Conservation (phyloP, 2,797 vertebrate genomes). For the Hyperoplus lanceolatus region DNA sequence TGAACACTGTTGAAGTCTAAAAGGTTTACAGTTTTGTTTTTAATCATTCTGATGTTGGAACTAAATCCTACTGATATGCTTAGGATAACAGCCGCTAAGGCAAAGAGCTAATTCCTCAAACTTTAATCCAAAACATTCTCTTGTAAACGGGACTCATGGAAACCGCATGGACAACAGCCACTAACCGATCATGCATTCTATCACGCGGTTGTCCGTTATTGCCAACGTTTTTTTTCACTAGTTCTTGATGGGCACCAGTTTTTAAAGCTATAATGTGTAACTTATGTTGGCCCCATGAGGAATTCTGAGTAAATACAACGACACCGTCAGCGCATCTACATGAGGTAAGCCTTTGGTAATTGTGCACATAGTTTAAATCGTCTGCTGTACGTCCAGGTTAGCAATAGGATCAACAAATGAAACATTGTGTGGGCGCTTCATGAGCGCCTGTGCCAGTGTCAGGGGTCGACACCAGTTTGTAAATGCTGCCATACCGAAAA, state of each 20-base stretch:
- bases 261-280: too few species aligned
- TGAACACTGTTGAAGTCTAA: conserved; percentile 24
- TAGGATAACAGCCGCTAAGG: conserved; percentile 42
- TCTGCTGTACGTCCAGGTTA: too few species aligned
- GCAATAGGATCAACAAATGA: too few species aligned
- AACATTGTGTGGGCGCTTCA: too few species aligned
- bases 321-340: too few species aligned
- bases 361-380: too few species aligned
- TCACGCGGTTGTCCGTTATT: conserved; percentile 54
- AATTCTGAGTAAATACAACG: too few species aligned
- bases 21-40: conserved; percentile 39
- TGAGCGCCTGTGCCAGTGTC: too few species aligned
- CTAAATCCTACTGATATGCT: conserved; percentile 33
- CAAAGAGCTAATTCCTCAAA: conserved; percentile 4
- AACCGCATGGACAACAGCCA: not conserved
- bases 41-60: conserved; percentile 28
- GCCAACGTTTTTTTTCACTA: conserved; percentile 33
- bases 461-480: too few species aligned
- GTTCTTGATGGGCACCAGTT: conserved; percentile 40
- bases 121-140: conserved; percentile 18
- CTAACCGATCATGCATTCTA: conserved; percentile 24
- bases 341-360: too few species aligned
- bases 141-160: conserved; percentile 11
- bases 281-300: too few species aligned
- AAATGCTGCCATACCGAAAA: too few species aligned